Base-by-base conservation (phyloP, 2,888 invertebrate species). In the Anarsia innoxiella region DNA sequence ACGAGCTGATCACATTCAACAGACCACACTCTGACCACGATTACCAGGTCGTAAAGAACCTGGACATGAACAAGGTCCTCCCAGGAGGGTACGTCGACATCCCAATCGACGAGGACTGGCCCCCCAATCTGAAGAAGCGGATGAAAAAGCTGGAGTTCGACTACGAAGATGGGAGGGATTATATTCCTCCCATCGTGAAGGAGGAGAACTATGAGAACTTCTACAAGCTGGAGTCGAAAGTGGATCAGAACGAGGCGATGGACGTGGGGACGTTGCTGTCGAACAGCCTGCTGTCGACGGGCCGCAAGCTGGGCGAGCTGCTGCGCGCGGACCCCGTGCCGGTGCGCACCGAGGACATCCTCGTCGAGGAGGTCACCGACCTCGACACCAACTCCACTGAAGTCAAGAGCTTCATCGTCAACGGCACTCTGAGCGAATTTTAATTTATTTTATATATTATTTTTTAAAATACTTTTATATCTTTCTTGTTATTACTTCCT, bases 71-170 rank as follows among this genome's bases (percentile, higher is more conserved):
- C 43, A 68, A 71, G 42, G 42, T 60, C 1, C 59, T 72, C 1
- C 64, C 80, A 10, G 64, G 60, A 12, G 83, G 86, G 0, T 88
- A 88, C 68, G 74, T 85, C 27, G 88, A 88, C 58, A 74, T 88
- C 2, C 88, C 88, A 2, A 75, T 88, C 36, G 88, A 88, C 48
- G 88, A 88, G 46, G 86, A 86, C 51, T 88, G 88, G 87, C 88
- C 88, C 0, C 88, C 88, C 0, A 86, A 84, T 33, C 58, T 75
- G 25, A 82, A 82, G 49, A 77, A 80, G 37, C 74, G 82, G 16
- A 79, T 83, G 69, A 84, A 83, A 77, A 77, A 72, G 30, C 53
- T 70, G 1, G 66, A 83, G 34, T 83, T 84, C 40, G 79, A 82
- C 46, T 72, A 68, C 51, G 80, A 66, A 3, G 75, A 80, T 39